phyloP scores from a whole-genome alignment of 1,140 invertebrate genomes.

The Hycleus cichorii region DNA sequence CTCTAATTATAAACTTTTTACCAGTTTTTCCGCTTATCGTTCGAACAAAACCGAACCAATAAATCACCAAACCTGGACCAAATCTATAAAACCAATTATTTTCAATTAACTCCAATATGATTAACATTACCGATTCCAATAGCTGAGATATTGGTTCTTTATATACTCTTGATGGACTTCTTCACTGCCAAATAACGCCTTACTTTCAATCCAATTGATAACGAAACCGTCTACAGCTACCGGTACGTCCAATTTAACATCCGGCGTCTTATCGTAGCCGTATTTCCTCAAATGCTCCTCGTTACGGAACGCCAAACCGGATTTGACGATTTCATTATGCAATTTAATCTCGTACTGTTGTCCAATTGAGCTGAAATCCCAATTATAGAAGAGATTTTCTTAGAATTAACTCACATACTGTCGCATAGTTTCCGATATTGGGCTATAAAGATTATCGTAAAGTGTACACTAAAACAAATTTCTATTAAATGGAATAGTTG shows the following conservation, averaged over 20 bases:
- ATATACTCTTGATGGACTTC: conserved; percentile 77
- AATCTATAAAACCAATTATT: conserved; percentile 51
- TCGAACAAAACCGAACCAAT: conserved; percentile 91
- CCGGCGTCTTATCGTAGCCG: conserved; percentile 94
- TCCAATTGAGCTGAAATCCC: conserved; percentile 54
- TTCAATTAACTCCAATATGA: not conserved
- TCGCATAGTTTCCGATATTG: conserved; percentile 65
- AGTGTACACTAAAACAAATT: conserved; percentile 51
- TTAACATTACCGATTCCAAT: conserved; percentile 71
- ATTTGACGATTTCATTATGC: conserved; percentile 49
- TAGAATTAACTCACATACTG: conserved; percentile 44
- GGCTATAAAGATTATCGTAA: conserved; percentile 70
- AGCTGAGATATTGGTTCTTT: conserved; percentile 80
- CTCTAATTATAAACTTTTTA: conserved; percentile 61
- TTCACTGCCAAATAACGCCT: conserved; percentile 85
- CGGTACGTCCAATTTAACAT: conserved; percentile 84
- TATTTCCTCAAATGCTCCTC: conserved; percentile 71
- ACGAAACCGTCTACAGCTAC: conserved; percentile 79
- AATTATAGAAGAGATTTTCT: not conserved
- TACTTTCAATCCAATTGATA: conserved; percentile 95
- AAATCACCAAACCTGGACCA: conserved; percentile 89
- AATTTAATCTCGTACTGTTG: conserved; percentile 68
- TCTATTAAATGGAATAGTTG: conserved; percentile 27
- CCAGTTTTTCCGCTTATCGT: conserved; percentile 51
- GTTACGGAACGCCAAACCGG: conserved; percentile 64